Conservation (phyloP, 2,888 invertebrate genomes). For the Penaeus monodon region DNA sequence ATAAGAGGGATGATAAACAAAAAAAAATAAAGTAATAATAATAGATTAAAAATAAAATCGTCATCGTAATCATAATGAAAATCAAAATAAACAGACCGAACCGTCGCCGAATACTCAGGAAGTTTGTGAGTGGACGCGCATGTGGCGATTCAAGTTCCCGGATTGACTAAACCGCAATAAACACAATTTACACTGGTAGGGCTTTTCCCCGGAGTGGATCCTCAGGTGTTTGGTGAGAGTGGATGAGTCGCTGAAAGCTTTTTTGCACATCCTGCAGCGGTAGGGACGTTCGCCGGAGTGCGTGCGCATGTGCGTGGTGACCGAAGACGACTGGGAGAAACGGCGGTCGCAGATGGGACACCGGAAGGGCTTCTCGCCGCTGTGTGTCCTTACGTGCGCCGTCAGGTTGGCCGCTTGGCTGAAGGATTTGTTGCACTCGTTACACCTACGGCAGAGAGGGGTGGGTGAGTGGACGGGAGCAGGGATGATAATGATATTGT, state of each 20-base stretch:
- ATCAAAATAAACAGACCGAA: background rate
- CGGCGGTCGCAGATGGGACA: conserved; percentile 97
- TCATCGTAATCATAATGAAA: background rate
- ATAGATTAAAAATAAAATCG: no score
- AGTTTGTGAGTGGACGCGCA: conserved; percentile 86
- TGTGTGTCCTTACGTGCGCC: conserved; percentile 95
- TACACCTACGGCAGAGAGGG: conserved; percentile 75
- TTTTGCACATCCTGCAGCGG: conserved; percentile 94
- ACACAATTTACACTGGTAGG: conserved; percentile 97
- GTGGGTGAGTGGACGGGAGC: no score
- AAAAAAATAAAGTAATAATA: no score
- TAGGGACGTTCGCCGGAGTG: conserved; percentile 99
- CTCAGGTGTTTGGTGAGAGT: conserved; percentile 96
- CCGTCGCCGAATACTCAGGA: conserved; percentile 47
- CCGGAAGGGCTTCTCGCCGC: conserved; percentile 97
- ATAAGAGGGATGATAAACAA: no score
- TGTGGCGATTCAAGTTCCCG: conserved; percentile 97
- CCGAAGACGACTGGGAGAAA: conserved; percentile 93
- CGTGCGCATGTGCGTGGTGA: conserved; percentile 99
- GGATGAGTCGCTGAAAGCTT: conserved; percentile 98
- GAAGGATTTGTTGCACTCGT: conserved; percentile 95
- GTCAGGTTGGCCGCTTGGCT: conserved; percentile 98
- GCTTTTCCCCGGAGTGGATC: conserved; percentile 92
- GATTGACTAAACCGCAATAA: conserved; percentile 96
- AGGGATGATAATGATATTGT: no score